phyloP scores from a whole-genome alignment of 1,140 invertebrate genomes.

The Drosophila athabasca region DNA sequence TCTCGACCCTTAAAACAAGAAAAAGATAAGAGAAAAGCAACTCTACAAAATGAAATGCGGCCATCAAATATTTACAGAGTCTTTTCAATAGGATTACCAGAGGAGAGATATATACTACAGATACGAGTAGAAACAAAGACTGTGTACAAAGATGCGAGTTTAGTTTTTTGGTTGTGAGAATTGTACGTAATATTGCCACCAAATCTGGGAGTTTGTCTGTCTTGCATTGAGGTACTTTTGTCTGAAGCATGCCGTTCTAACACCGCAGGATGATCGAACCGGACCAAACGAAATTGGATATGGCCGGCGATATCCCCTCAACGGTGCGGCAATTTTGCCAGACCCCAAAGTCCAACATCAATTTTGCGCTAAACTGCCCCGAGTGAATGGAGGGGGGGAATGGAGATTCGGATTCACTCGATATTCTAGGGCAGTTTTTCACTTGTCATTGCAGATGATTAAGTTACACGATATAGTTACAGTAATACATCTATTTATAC shows the following conservation, averaged over 20 bases:
- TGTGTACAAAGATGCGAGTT: conserved; percentile 40
- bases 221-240: conserved; percentile 80
- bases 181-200: conserved; percentile 53
- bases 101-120: conserved; percentile 38
- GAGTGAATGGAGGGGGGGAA: background rate
- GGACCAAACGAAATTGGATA: conserved; percentile 40
- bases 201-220: conserved; percentile 60
- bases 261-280: conserved; percentile 52
- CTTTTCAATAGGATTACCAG: conserved; percentile 31
- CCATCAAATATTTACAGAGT: conserved; percentile 62
- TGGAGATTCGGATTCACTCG: conserved; percentile 7
- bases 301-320: conserved; percentile 44
- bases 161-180: conserved; percentile 41
- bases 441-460: conserved; percentile 71
- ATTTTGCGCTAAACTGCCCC: conserved; percentile 77
- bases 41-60: conserved; percentile 52
- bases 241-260: conserved; percentile 78
- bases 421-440: conserved; percentile 55
- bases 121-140: conserved; percentile 34
- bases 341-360: conserved; percentile 83
- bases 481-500: conserved; percentile 38
- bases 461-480: conserved; percentile 46
- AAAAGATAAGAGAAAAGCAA: conserved; percentile 29
- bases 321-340: conserved; percentile 76
- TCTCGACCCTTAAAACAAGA: conserved; percentile 12